Base-by-base conservation (phyloP, 2,113 vertebrate genomes). In the Furnarius figulus region DNA sequence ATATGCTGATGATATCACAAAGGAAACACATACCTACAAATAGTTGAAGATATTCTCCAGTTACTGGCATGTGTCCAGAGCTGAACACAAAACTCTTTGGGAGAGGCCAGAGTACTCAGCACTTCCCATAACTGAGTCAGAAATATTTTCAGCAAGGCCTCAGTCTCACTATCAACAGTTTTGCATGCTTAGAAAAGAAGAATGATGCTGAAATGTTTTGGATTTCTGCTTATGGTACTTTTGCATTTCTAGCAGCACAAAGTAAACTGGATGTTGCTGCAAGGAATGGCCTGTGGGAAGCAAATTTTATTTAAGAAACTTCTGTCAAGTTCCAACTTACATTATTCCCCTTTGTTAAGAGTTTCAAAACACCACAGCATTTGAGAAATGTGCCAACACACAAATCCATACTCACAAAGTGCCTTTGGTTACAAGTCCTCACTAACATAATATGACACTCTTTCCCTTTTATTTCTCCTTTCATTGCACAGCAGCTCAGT, bases 1-100 rank as follows among this genome's bases (percentile, higher is more conserved):
- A 94, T 65, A 83, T 3, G 44, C 67, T 16, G 75, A 91, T 96
- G 92, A 20, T 96, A 97, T 97, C 97, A 94, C 96, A 97, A 95
- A 97, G 97, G 95, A 97, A 97, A 90, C 37, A 0, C 93, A 93
- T 91, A 96, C 95, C 96, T 96, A 96, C 55, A 40, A 93, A 95
- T 27, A 96, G 91, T 40, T 83, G 77, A 74, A 97, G 94, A 95
- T 82, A 93, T 87, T 88, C 90, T 94, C 78, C 72, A 86, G 91
- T 70, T 79, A 49, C 91, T 95, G 97, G 96, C 94, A 68, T 0
- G 4, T 18, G 66, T 89, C 95, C 95, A 96, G 89, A 90, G 39
- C 79, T 31, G 50, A 75, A 87, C 3, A 91, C 70, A 90, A 71
- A 75, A 83, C 85, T 89, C 88, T 95, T 24, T 90, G 96, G 90